These are phyloP conservation scores for Sus cebifrons DNA, from an alignment of 2,797 vertebrate genomes.

Conservation along the genomic window DNA sequence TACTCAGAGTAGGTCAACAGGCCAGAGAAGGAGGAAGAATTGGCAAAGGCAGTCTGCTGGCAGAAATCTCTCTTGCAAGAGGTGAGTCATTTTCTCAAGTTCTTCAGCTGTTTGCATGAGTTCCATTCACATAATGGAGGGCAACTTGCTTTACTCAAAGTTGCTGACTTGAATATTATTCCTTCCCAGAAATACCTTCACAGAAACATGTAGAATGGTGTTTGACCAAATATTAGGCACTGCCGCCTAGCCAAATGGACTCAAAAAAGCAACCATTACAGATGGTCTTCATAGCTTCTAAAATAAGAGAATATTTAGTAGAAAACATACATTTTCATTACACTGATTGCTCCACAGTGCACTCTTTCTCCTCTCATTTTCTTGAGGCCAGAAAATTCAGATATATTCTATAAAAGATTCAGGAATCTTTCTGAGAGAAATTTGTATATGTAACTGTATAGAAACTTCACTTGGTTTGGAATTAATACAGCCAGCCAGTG, in stretches of 20 bases:
- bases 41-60: not conserved
- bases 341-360: not conserved
- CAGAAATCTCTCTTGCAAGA: not conserved
- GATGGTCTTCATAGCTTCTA: not conserved
- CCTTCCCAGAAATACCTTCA: not conserved
- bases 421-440: not conserved
- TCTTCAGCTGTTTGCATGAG: not conserved
- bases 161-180: not conserved
- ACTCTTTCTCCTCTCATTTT: not conserved
- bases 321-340: not conserved
- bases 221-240: not conserved
- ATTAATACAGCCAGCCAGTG: not conserved
- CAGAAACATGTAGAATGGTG: not conserved
- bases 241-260: not conserved
- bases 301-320: not conserved
- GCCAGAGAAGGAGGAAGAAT: not conserved
- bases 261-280: not conserved
- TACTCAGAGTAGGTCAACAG: not conserved
- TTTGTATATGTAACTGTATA: not conserved
- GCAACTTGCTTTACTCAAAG: not conserved
- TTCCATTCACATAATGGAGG: not conserved
- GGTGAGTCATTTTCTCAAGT: not conserved
- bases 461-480: constrained; percentile 41
- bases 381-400: not conserved
- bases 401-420: not conserved